Evolutionary conservation across 2,888 invertebrate genomes (phyloP).

Genomic region (Gastrophysa polygoni): DNA sequence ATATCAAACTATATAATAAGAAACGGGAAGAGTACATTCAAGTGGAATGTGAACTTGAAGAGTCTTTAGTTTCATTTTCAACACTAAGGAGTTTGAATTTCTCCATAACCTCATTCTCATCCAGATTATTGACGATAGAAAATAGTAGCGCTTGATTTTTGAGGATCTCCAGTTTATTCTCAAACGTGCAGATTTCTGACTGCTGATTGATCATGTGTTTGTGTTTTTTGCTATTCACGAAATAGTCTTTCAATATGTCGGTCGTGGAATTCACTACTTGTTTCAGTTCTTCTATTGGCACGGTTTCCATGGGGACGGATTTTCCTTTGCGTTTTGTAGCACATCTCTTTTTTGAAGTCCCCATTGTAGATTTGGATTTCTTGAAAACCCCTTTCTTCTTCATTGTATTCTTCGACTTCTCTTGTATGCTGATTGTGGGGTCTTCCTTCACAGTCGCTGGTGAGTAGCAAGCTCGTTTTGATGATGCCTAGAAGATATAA

Average conservation of each 20-base stretch:
- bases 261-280: conserved; percentile 42
- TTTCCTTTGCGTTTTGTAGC: conserved; percentile 2
- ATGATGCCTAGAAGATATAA: no score
- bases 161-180: conserved; percentile 29
- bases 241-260: conserved; percentile 35
- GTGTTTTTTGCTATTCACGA: conserved; percentile 22
- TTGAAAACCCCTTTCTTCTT: conserved; percentile 26
- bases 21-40: not conserved
- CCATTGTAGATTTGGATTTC: conserved; percentile 30
- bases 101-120: conserved; percentile 29
- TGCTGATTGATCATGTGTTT: conserved; percentile 14
- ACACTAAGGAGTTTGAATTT: conserved; percentile 35
- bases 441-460: no score
- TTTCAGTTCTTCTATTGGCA: conserved; percentile 40
- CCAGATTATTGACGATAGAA: conserved; percentile 32
- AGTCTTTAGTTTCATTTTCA: conserved; percentile 43
- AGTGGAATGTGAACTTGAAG: conserved; percentile 29
- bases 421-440: no score
- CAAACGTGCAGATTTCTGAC: conserved; percentile 17
- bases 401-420: no score
- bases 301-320: conserved; percentile 33
- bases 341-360: conserved; percentile 35
- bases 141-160: conserved; percentile 35
- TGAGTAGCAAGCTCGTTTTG: no score
- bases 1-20: conserved; percentile 6